These are phyloP conservation scores for Nerophis lumbriciformis DNA, from an alignment of 2,113 vertebrate species.

Conservation along the genomic window DNA sequence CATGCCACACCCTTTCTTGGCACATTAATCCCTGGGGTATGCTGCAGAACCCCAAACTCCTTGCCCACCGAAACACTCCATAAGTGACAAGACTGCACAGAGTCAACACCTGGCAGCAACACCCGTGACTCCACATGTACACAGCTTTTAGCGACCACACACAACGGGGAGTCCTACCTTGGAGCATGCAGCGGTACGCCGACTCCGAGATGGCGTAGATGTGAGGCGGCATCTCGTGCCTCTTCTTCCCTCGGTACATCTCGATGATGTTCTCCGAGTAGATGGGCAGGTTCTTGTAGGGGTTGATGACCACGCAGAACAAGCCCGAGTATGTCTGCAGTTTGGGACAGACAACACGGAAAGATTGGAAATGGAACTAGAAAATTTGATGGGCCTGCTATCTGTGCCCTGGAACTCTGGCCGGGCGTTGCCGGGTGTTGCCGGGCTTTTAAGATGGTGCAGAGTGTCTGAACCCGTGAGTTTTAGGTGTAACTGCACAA, in stretches of 20 bases:
- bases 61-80: background rate
- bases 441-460: too few species aligned
- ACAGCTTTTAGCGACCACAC: background rate
- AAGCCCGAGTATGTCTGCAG: constrained; percentile 70
- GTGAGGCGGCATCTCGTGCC: constrained; percentile 73
- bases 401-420: too few species aligned
- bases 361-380: too few species aligned
- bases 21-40: constrained; percentile 45
- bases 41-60: constrained; percentile 13
- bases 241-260: constrained; percentile 74
- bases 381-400: too few species aligned
- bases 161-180: constrained; percentile 50
- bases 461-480: too few species aligned
- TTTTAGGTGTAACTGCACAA: too few species aligned
- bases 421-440: too few species aligned
- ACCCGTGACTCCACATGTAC: background rate
- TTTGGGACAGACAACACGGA: constrained; percentile 14
- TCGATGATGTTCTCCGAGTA: constrained; percentile 75
- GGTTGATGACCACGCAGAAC: constrained; percentile 75
- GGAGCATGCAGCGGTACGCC: constrained; percentile 73
- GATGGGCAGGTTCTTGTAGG: constrained; percentile 75
- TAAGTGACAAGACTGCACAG: too few species aligned
- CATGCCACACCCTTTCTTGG: constrained; percentile 5
- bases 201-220: constrained; percentile 74
- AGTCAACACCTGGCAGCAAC: too few species aligned